Conservation (phyloP, 2,888 invertebrate genomes). For the Dione juno region DNA sequence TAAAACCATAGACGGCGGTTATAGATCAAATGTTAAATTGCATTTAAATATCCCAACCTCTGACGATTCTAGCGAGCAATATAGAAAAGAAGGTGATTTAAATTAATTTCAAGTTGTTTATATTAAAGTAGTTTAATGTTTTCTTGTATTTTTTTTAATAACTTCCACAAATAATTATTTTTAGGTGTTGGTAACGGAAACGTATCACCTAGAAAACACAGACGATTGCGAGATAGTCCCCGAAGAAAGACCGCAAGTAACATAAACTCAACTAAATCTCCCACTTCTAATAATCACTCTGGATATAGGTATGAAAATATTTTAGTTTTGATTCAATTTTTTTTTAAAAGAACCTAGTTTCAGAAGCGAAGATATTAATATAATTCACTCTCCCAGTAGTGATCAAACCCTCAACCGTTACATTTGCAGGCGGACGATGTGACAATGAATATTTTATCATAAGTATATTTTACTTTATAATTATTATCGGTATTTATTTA, state of each 20-base stretch:
- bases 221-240: conserved; percentile 86
- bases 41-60: conserved; percentile 84
- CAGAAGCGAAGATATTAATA: too few species aligned
- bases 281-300: conserved; percentile 73
- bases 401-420: too few species aligned
- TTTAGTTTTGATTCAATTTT: too few species aligned
- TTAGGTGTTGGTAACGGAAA: conserved; percentile 74
- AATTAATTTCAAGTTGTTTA: neutral
- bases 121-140: neutral
- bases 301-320: conserved; percentile 66
- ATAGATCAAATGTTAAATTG: conserved; percentile 80
- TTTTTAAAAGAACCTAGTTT: too few species aligned
- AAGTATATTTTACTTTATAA: neutral
- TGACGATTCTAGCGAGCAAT: conserved; percentile 85
- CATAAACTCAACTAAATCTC: conserved; percentile 81
- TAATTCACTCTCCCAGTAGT: too few species aligned
- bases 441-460: neutral
- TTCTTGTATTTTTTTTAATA: neutral
- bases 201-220: conserved; percentile 84
- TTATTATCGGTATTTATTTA: neutral
- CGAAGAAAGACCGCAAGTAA: conserved; percentile 85
- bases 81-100: conserved; percentile 72
- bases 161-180: conserved; percentile 8
- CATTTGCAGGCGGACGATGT: too few species aligned
- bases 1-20: conserved; percentile 65